Evolutionary conservation across 2,113 vertebrate genomes (phyloP).

Genomic region (Hirundichthys speculiger): DNA sequence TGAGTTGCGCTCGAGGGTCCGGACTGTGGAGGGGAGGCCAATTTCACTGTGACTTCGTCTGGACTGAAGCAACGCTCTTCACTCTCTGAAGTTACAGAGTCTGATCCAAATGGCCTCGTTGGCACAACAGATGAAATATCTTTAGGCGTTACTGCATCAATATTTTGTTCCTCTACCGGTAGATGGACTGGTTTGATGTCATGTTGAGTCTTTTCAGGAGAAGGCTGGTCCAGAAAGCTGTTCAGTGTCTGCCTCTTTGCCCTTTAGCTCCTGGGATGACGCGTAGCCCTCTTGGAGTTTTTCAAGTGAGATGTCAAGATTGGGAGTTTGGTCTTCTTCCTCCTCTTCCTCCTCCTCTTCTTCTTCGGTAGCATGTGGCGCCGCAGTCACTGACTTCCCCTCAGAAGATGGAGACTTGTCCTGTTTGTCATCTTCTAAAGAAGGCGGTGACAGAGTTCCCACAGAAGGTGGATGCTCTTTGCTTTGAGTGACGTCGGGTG

Average conservation of each 20-base stretch:
- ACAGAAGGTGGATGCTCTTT: constrained; percentile 90
- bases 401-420: constrained; percentile 90
- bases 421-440: constrained; percentile 94
- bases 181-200: constrained; percentile 68
- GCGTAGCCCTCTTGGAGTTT: constrained; percentile 83
- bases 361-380: constrained; percentile 66
- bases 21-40: constrained; percentile 94
- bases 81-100: constrained; percentile 79
- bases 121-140: constrained; percentile 52
- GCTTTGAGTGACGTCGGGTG: constrained; percentile 85
- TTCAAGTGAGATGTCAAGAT: constrained; percentile 82
- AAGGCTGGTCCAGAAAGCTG: constrained; percentile 26
- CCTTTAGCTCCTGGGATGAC: constrained; percentile 63
- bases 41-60: constrained; percentile 95
- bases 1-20: constrained; percentile 91
- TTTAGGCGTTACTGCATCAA: constrained; percentile 54
- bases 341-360: constrained; percentile 85
- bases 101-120: constrained; percentile 72
- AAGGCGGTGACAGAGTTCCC: constrained; percentile 93
- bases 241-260: constrained; percentile 52
- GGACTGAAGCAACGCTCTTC: constrained; percentile 94
- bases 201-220: constrained; percentile 42
- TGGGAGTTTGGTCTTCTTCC: constrained; percentile 83
- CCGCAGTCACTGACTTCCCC: constrained; percentile 70
- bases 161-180: constrained; percentile 57